These are phyloP conservation scores for Noctuana brunneofusca DNA, from an alignment of 2,888 invertebrate genomes.

Conservation along the genomic window DNA sequence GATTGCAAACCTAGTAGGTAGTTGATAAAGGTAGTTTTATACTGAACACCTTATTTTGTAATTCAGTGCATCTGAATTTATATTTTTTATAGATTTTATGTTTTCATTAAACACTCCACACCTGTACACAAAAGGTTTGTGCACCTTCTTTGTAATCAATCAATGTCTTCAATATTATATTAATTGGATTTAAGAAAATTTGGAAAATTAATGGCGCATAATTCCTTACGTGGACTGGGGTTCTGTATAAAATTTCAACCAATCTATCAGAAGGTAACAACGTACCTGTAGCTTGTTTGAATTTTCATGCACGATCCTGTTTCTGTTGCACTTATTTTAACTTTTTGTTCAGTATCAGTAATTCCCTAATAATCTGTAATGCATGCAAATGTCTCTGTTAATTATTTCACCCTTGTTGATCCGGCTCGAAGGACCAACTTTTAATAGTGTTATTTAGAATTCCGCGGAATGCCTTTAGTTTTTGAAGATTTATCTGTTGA, in stretches of 20 bases:
- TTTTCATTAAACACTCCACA: neutral
- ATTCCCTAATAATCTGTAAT: neutral
- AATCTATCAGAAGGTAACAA: conserved; percentile 59
- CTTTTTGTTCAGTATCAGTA: neutral
- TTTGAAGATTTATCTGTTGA: neutral
- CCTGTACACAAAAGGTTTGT: neutral
- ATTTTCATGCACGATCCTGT: conserved; percentile 56
- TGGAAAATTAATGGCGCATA: conserved; percentile 1
- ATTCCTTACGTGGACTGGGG: conserved; percentile 30
- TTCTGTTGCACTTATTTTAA: conserved; percentile 16
- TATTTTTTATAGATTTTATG: neutral
- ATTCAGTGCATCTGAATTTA: neutral
- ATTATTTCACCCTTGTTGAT: neutral
- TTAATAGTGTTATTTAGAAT: neutral
- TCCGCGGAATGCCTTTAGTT: neutral
- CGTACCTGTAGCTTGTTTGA: conserved; percentile 64
- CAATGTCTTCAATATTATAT: neutral
- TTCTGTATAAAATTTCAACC: conserved; percentile 58
- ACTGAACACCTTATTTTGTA: neutral
- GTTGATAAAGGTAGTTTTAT: neutral
- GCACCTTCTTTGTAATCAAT: neutral
- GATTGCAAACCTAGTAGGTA: neutral
- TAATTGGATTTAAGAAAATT: neutral
- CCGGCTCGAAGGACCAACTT: conserved; percentile 18
- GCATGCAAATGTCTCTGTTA: conserved; percentile 3